A percentile compares a stretch with the other conserved stretches of the same genome.
These are phyloP conservation scores for Argyrosomus regius DNA, from an alignment of 2,797 vertebrate genomes.

Conservation along the genomic window DNA sequence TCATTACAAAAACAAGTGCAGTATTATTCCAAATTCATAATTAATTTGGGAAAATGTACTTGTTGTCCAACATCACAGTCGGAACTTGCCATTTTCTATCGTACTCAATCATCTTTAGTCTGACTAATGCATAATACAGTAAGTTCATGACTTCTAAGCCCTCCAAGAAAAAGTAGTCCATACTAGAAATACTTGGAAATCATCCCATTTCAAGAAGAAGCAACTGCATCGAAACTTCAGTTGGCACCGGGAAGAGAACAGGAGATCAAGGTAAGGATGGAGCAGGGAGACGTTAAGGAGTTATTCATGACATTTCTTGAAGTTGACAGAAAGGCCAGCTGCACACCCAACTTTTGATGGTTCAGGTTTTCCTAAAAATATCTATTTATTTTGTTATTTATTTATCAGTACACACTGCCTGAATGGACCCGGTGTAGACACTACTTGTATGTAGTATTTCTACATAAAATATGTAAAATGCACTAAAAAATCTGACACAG, in stretches of 20 bases:
- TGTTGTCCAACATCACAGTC: background rate
- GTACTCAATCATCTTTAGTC: background rate
- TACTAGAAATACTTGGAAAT: constrained; percentile 8
- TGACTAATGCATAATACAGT: constrained; percentile 6
- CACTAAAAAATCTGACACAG: background rate
- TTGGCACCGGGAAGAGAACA: background rate
- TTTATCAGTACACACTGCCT: background rate
- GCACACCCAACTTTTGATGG: background rate
- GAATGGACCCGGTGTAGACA: background rate
- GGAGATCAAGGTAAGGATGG: constrained; percentile 7
- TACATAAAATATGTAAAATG: background rate
- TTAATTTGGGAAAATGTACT: background rate
- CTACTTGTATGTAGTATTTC: background rate
- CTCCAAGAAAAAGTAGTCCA: background rate
- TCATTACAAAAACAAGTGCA: background rate
- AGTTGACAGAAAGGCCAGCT: background rate
- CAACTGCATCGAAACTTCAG: constrained; percentile 12
- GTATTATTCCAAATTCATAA: background rate
- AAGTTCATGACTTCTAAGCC: constrained; percentile 8
- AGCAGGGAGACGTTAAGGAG: background rate
- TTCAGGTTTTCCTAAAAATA: constrained; percentile 1
- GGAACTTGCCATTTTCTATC: background rate
- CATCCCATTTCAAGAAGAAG: constrained; percentile 11
- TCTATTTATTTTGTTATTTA: background rate
- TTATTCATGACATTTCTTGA: background rate